Evolutionary conservation across 2,797 vertebrate genomes (phyloP).

Genomic region (Xerus rutilus): DNA sequence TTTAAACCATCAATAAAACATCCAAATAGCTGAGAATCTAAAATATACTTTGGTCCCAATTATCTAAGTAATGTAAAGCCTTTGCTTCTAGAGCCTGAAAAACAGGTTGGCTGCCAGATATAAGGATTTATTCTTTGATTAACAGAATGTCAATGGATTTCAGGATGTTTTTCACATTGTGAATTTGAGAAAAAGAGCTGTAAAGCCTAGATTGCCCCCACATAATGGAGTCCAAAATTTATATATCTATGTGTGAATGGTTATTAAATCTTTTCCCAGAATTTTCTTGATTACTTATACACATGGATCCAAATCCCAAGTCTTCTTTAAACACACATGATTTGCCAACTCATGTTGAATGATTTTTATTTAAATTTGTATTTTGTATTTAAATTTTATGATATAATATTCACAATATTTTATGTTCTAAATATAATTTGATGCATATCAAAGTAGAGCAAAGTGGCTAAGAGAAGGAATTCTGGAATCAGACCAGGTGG

Average conservation of each 20-base stretch:
- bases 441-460: slow-evolving; percentile 14
- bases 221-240: slow-evolving; percentile 40
- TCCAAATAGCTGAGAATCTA: background rate
- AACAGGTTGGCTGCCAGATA: background rate
- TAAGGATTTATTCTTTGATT: slow-evolving; percentile 28
- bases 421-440: background rate
- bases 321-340: background rate
- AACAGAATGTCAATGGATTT: slow-evolving; percentile 33
- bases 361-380: slow-evolving; percentile 15
- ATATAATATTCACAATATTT: background rate
- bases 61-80: background rate
- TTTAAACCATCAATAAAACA: slow-evolving; percentile 19
- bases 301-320: background rate
- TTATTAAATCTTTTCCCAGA: background rate
- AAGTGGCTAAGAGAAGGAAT: background rate
- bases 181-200: background rate
- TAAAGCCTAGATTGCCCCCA: background rate
- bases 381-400: background rate
- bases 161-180: background rate
- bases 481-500: background rate
- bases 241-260: background rate
- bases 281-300: slow-evolving; percentile 12
- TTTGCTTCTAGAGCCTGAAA: background rate
- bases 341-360: background rate
- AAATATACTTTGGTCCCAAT: slow-evolving; percentile 46